These are phyloP conservation scores for Stegostoma tigrinum DNA, from an alignment of 2,113 vertebrate genomes.

Conservation along the genomic window DNA sequence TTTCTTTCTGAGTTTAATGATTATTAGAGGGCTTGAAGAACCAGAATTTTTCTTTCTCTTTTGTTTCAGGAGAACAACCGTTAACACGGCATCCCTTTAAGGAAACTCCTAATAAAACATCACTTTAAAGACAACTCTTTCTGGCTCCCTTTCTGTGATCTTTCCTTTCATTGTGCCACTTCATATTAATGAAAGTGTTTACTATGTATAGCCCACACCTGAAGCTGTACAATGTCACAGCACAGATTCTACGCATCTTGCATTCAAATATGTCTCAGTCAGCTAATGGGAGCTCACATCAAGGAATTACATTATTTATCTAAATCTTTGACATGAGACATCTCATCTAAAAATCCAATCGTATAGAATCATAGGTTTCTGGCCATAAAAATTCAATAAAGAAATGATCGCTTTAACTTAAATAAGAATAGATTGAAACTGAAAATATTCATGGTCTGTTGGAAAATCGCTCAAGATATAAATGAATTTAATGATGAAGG, in stretches of 20 bases:
- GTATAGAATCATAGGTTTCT: background rate
- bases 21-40: too few species aligned
- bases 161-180: background rate
- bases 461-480: background rate
- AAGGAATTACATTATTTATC: background rate
- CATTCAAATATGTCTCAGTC: background rate
- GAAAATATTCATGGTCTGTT: background rate
- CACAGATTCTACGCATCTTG: background rate
- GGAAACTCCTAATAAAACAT: background rate
- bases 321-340: background rate
- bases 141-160: background rate
- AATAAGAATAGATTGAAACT: background rate
- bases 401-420: background rate
- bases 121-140: background rate
- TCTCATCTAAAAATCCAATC: background rate
- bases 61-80: background rate
- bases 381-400: background rate
- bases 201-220: background rate
- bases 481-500: background rate
- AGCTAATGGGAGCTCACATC: background rate
- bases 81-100: background rate
- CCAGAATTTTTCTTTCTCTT: too few species aligned
- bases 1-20: too few species aligned
- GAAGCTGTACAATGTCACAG: background rate
- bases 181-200: background rate